Evolutionary conservation across 2,113 vertebrate species (phyloP), one percentile per base, ranked within the genome.

Genomic region (Vulpes ferrilata): DNA sequence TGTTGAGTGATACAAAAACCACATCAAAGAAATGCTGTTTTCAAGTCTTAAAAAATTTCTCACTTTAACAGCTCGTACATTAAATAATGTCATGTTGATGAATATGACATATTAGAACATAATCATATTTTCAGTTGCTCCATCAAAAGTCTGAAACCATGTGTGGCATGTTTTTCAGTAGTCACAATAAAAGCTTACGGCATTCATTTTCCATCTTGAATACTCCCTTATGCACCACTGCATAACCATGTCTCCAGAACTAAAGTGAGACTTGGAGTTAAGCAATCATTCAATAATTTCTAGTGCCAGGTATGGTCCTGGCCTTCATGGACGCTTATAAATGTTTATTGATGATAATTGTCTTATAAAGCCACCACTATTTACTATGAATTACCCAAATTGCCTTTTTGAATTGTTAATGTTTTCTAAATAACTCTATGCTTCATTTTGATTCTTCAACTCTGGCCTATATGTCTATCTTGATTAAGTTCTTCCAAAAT

Each of bases 401-500:
- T 93, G 43, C 67, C 30, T 89, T 91, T 90, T 84, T 84, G 80
- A 96, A 84, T 87, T 92, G 64, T 55, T 27, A 73, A 60, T 88
- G 64, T 88, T 88, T 57, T 71, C 48, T 76, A 73, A 95, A 62
- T 95, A 94, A 95, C 32, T 83, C 65, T 32, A 30, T 23, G 30
- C 25, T 91, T 97, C n/a, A 43, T 82, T 88, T 95, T 60, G 60
- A 92, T 94, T 88, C 80, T 78, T 88, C 53, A 93, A 51, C 4
- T 35, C 80, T 96, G 80, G 13, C 32, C 87, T 38, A 11, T 65
- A 38, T 53, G 9, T 76, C 48, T 88, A 51, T 86, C 71, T 90
- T 96, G 22, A 95, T 32, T 35, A 84, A 90, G 2, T 79, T 96
- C 69, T 82, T 84, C 53, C 53, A 92, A 90, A 96, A 76, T 82